A percentile compares a stretch with the other conserved stretches of the same genome.
These are phyloP conservation scores for Campopleginae sp. DNA, from an alignment of 2,888 invertebrate genomes.

Conservation along the genomic window DNA sequence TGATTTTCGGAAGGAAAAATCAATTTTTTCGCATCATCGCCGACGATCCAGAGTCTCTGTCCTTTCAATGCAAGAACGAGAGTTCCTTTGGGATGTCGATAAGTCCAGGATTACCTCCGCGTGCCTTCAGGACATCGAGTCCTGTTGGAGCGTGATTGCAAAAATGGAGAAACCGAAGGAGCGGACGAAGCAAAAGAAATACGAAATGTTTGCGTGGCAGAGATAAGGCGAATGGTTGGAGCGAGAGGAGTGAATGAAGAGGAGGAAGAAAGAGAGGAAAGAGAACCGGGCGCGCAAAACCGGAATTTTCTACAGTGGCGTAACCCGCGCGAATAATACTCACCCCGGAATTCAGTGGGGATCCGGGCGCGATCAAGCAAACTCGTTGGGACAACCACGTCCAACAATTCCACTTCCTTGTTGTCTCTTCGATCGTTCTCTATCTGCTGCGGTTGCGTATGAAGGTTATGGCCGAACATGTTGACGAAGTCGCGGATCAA, in stretches of 20 bases:
- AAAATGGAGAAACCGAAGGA: slow-evolving; percentile 70
- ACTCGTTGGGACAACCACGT: slow-evolving; percentile 50
- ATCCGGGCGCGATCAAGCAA: slow-evolving; percentile 59
- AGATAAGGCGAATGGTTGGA: slow-evolving; percentile 56
- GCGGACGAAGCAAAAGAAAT: slow-evolving; percentile 60
- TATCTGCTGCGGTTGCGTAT: slow-evolving; percentile 16
- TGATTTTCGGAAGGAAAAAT: neutral
- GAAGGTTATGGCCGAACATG: neutral
- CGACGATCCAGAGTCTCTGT: neutral
- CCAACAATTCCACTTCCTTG: slow-evolving; percentile 64
- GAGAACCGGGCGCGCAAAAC: slow-evolving; percentile 77
- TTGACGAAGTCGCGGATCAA: neutral
- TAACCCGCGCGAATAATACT: slow-evolving; percentile 76
- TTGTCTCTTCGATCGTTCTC: slow-evolving; percentile 55
- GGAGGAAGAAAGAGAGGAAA: slow-evolving; percentile 48
- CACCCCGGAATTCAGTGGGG: slow-evolving; percentile 64
- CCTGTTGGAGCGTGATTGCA: slow-evolving; percentile 54
- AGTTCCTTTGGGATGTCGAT: neutral
- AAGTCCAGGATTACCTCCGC: slow-evolving; percentile 8
- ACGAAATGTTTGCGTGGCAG: slow-evolving; percentile 38
- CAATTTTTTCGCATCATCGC: neutral
- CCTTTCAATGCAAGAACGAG: neutral
- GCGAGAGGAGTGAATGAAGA: slow-evolving; percentile 54
- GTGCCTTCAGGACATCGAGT: slow-evolving; percentile 53
- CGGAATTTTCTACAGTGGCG: slow-evolving; percentile 83